Percentiles rank a stretch among this genome's conserved stretches.
These are phyloP conservation scores for Pseudopodoces humilis DNA, from an alignment of 2,113 vertebrate genomes.

Conservation along the genomic window DNA sequence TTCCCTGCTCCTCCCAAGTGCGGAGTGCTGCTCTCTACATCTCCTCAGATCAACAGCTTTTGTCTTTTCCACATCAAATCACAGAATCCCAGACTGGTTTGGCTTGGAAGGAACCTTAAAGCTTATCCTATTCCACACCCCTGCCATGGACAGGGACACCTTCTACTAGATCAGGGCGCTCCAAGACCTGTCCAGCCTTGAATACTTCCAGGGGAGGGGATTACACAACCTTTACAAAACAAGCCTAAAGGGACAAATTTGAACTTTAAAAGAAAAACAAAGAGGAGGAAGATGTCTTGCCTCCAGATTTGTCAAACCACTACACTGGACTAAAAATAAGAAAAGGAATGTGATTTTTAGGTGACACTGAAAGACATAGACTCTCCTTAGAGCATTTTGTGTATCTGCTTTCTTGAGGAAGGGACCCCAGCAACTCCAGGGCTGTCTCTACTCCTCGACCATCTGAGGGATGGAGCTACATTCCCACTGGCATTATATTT, in stretches of 20 bases:
- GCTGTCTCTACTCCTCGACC: background rate
- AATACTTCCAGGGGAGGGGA: background rate
- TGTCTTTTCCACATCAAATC: background rate
- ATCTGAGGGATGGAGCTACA: background rate
- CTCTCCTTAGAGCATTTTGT: background rate
- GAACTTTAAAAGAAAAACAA: background rate
- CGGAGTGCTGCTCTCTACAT: background rate
- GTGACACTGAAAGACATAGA: background rate
- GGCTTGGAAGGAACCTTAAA: background rate
- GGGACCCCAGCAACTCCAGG: background rate
- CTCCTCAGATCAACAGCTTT: background rate
- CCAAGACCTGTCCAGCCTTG: background rate
- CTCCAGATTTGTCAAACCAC: background rate
- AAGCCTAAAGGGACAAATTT: background rate
- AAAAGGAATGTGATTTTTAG: background rate
- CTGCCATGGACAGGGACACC: background rate
- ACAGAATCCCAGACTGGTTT: background rate
- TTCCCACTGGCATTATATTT: background rate
- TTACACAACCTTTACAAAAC: background rate
- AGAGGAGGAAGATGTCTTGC: background rate
- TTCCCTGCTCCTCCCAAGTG: rapidly evolving
- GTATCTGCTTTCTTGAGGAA: background rate
- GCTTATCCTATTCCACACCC: background rate
- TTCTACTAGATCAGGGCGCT: background rate
- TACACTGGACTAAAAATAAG: background rate